Evolutionary conservation across 2,113 vertebrate species (phyloP), one percentile per base, ranked within the genome.

Genomic region (Thunnus maccoyii): DNA sequence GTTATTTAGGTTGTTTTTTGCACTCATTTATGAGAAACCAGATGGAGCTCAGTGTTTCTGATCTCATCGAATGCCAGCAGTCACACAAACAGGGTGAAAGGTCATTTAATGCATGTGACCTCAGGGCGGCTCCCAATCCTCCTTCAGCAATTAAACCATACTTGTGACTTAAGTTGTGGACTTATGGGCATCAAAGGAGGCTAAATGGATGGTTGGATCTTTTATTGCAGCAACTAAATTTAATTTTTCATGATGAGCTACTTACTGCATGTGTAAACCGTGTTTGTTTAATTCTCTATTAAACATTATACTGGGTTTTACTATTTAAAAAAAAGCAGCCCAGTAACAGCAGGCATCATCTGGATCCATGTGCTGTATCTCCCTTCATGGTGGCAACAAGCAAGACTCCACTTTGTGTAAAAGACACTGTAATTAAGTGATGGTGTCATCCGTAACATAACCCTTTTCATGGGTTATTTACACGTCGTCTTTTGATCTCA

Each of bases 391-490:
- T 13, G 30, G 46, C 56, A 62, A 65, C 30, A 63, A 70, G 72
- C 47, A 63, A 62, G 57, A 22, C 20, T 14, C 25, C 2, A 55
- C 82, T 64, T 82, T 80, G 63, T 54, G 62, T 78, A 51, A 77
- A 81, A 79, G 51, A 89, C 77, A 74, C 69, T 85, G 63, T 85
- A 85, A 90, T 91, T 85, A 87, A 87, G 68, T 32, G 81, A 85
- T 74, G 73, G 86, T 89, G 87, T 91, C 92, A 91, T 83, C 83
- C 18, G 60, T 86, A 88, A 68, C 87, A 67, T 76, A 76, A 82
- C 76, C 81, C 83, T 84, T 90, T 88, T 87, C 80, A 82, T 64
- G 71, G 57, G 61, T 78, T 89, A 91, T 91, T 93, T 93, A 92
- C 90, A 73, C 44, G 61, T 63, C 62, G 72, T 48, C 77, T 82